Conservation (phyloP, 2,797 vertebrate genomes). For the Coreius guichenoti region DNA sequence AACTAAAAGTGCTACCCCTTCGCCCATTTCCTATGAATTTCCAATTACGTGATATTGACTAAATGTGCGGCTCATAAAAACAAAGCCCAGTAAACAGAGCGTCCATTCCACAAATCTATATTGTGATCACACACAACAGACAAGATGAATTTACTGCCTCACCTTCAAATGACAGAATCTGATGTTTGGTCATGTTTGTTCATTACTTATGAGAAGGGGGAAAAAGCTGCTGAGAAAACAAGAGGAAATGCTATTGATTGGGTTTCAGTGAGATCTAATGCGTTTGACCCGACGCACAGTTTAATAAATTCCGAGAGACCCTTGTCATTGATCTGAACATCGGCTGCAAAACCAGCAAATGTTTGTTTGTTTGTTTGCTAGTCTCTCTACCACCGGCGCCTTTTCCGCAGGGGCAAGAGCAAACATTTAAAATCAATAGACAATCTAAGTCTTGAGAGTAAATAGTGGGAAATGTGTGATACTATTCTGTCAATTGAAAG, state of each 20-base stretch:
- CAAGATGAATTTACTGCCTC: slow-evolving; percentile 75
- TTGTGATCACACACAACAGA: slow-evolving; percentile 75
- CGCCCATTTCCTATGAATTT: slow-evolving; percentile 67
- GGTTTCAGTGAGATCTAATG: slow-evolving; percentile 77
- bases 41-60: slow-evolving; percentile 69
- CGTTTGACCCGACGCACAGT: slow-evolving; percentile 80
- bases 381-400: slow-evolving; percentile 51
- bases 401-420: slow-evolving; percentile 76
- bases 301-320: slow-evolving; percentile 83
- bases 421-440: slow-evolving; percentile 92
- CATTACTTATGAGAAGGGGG: slow-evolving; percentile 76
- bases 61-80: slow-evolving; percentile 67
- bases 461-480: slow-evolving; percentile 85
- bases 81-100: slow-evolving; percentile 65
- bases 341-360: slow-evolving; percentile 72
- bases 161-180: slow-evolving; percentile 79
- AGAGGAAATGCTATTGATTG: slow-evolving; percentile 82
- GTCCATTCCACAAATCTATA: slow-evolving; percentile 70
- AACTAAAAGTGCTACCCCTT: slow-evolving; percentile 46
- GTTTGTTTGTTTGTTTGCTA: slow-evolving; percentile 81
- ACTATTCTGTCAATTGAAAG: slow-evolving; percentile 81
- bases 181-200: slow-evolving; percentile 85
- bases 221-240: slow-evolving; percentile 73
- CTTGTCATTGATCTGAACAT: slow-evolving; percentile 81
- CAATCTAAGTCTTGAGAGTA: slow-evolving; percentile 89